Percentiles rank a stretch among this genome's conserved stretches.
phyloP scores from a whole-genome alignment of 2,888 invertebrate species.

The Pandemis corylana region DNA sequence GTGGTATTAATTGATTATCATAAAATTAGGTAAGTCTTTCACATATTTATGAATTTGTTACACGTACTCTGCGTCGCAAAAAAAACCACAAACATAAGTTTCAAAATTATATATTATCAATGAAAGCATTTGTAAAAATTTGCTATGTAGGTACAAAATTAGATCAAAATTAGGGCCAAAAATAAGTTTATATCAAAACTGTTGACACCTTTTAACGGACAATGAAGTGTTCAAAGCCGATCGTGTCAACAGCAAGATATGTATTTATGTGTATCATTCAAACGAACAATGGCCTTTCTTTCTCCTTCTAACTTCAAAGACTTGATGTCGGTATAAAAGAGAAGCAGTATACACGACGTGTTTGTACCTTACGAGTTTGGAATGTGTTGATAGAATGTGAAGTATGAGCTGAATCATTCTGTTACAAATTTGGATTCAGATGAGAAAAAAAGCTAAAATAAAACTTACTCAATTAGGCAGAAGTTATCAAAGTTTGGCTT shows the following conservation, averaged over 20 bases:
- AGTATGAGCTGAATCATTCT: constrained; percentile 77
- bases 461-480: background rate
- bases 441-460: constrained; percentile 14
- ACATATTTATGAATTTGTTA: too few species aligned
- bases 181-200: background rate
- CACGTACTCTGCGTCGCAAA: too few species aligned
- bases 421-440: constrained; percentile 63
- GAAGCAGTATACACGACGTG: constrained; percentile 66
- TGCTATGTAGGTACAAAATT: too few species aligned
- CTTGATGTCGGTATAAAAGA: constrained; percentile 57
- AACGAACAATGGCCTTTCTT: constrained; percentile 73
- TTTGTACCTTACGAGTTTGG: constrained; percentile 56
- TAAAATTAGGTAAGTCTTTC: too few species aligned
- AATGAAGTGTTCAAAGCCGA: constrained; percentile 69
- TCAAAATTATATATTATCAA: too few species aligned
- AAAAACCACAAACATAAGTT: too few species aligned
- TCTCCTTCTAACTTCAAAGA: constrained; percentile 60
- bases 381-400: constrained; percentile 59
- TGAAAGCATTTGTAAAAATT: background rate
- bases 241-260: constrained; percentile 68
- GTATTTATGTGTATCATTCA: constrained; percentile 82
- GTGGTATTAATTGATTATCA: too few species aligned
- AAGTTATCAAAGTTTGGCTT: too few species aligned
- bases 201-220: constrained; percentile 37
- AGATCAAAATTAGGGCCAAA: background rate